Percentiles rank a stretch among this genome's conserved stretches.
Evolutionary conservation across 2,797 vertebrate species (phyloP).

Genomic region (Lacerta bilineata): DNA sequence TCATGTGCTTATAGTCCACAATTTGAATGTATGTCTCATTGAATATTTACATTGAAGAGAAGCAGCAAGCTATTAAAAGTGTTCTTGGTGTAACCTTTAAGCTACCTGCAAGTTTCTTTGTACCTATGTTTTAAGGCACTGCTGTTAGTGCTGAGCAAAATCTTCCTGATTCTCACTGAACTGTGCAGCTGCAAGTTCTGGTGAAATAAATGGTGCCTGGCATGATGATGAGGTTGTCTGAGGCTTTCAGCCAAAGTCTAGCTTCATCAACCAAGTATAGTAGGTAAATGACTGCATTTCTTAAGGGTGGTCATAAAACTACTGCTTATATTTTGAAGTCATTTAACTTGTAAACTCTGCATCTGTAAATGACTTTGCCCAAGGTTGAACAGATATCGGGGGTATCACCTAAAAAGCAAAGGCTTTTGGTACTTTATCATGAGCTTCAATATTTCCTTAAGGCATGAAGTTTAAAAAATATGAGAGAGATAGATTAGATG

Average conservation of each 20-base stretch:
- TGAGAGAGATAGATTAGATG: conserved; percentile 73
- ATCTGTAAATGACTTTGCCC: conserved; percentile 80
- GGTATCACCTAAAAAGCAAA: conserved; percentile 74
- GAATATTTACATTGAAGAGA: conserved; percentile 51
- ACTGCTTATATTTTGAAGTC: conserved; percentile 65
- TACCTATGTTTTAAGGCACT: conserved; percentile 27
- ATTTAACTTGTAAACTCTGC: conserved; percentile 64
- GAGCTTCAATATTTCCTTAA: conserved; percentile 78
- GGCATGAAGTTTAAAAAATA: conserved; percentile 69
- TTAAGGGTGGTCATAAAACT: conserved; percentile 63
- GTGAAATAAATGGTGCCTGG: conserved; percentile 40
- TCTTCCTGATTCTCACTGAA: conserved; percentile 25
- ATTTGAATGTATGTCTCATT: conserved; percentile 58
- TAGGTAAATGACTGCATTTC: conserved; percentile 53
- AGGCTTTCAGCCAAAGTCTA: conserved; percentile 51
- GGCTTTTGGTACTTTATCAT: conserved; percentile 76
- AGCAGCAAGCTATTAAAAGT: conserved; percentile 46
- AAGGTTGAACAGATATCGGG: conserved; percentile 75
- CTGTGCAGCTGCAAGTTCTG: conserved; percentile 2
- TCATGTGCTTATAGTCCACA: conserved; percentile 29
- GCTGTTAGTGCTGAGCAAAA: conserved; percentile 42
- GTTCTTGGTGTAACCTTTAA: conserved; percentile 58
- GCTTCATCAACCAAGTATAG: conserved; percentile 59
- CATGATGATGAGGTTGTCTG: conserved; percentile 22
- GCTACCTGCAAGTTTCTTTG: conserved; percentile 62